Evolutionary conservation across 2,113 vertebrate genomes (phyloP).

Genomic region (Echinops telfairi): DNA sequence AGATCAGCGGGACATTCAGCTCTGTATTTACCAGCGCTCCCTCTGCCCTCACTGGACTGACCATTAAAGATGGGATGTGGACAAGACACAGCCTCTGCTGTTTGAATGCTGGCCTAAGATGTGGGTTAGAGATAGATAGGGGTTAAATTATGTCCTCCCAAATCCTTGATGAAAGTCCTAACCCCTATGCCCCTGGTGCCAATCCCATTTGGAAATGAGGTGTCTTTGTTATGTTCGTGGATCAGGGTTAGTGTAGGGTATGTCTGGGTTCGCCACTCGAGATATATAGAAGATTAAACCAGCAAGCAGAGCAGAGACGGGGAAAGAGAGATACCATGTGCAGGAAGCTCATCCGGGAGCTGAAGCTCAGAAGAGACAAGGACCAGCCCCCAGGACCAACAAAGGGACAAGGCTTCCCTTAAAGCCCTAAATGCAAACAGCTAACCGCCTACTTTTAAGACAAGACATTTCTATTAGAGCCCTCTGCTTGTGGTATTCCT

Average conservation of each 20-base stretch:
- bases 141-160: not conserved
- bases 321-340: not conserved
- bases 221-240: not conserved
- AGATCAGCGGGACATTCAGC: not conserved
- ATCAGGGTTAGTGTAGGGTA: not conserved
- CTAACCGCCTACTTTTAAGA: too few species aligned
- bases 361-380: not conserved
- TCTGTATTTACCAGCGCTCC: not conserved
- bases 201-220: not conserved
- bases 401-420: not conserved
- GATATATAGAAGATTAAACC: not conserved
- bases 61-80: not conserved
- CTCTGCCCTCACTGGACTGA: too few species aligned
- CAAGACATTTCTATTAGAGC: too few species aligned
- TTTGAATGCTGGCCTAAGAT: not conserved
- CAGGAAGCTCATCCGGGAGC: not conserved
- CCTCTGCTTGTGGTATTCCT: not conserved
- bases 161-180: not conserved
- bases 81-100: not conserved
- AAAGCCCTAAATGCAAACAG: not conserved
- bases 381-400: not conserved
- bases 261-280: not conserved
- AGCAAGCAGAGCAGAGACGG: not conserved
- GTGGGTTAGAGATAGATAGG: not conserved
- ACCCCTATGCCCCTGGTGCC: not conserved